Base-by-base conservation (phyloP, 1,140 invertebrate genomes). In the Lepidostoma basale region DNA sequence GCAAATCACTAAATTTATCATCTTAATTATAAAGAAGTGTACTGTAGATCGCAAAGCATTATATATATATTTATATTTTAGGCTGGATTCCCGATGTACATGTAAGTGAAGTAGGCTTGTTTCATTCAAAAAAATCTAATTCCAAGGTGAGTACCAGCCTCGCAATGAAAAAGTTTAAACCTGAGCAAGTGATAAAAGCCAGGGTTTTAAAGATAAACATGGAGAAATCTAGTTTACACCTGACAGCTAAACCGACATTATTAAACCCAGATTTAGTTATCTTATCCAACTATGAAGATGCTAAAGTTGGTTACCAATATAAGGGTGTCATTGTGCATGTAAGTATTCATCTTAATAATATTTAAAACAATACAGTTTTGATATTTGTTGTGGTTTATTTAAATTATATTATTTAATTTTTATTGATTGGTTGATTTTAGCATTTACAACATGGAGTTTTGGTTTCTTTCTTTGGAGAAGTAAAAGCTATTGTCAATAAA, bases 241-340 rank as follows among this genome's bases (percentile, higher is more conserved):
- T 88, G 3, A 89, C 88, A 0, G 66, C 86, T 20, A 88, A 88
- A 74, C 81, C 85, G 22, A 84, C 84, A 1, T 76, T 90, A 12
- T 70, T 87, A 42, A 77, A 85, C 0, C 77, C 77, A 0, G 75
- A 85, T 1, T 67, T 83, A 0, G 80, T 83, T 18, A 73, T 85
- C 25, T 74, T 91, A 0, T 75, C 63, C 1, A 76, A 78, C 4
- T 76, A 83, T 39, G 64, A 81, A 9, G 73, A 85, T 12, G 86
- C 84, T 0, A 75, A 81, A n/a, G 52, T 82, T 1, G 85, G 83
- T 20, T 72, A 77, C 2, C 73, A 77, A 5, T 88, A 88, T 73
- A 81, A 84, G 1, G 88, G 87, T 1, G 82, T 85, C 3, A 78
- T 91, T 3, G 75, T 83, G 0, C 76, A 81, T 52, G 78, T 81